Evolutionary conservation across 2,888 invertebrate genomes (phyloP).

Genomic region (Drymonia ruficornis): DNA sequence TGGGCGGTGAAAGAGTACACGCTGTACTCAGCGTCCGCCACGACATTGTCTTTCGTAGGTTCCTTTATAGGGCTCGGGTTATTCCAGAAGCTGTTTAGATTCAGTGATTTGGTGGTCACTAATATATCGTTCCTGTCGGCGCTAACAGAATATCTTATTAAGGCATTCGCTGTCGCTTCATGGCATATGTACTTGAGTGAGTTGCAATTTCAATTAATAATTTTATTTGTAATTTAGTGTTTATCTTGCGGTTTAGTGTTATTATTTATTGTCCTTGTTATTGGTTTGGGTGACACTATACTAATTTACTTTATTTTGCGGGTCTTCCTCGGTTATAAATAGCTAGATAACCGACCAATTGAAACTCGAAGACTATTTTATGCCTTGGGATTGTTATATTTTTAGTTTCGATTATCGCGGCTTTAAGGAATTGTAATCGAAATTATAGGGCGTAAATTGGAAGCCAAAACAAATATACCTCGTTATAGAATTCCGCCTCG

Average conservation of each 20-base stretch:
- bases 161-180: conserved; percentile 55
- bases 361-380: no score
- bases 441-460: no score
- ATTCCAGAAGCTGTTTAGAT: conserved; percentile 76
- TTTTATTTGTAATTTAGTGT: background rate
- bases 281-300: no score
- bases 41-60: conserved; percentile 82
- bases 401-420: no score
- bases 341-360: no score
- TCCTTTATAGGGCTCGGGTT: conserved; percentile 84
- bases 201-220: conserved; percentile 25
- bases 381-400: no score
- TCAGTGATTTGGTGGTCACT: conserved; percentile 70
- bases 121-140: conserved; percentile 61
- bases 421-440: no score
- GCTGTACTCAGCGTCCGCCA: conserved; percentile 79
- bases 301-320: background rate
- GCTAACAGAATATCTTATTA: conserved; percentile 62
- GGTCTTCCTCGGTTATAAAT: background rate
- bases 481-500: no score
- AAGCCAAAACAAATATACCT: no score
- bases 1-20: conserved; percentile 88
- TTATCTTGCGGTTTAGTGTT: conserved; percentile 5
- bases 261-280: background rate
- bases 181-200: conserved; percentile 84